These are phyloP conservation scores for Phyllopteryx taeniolatus DNA, from an alignment of 2,113 vertebrate species.

Conservation along the genomic window DNA sequence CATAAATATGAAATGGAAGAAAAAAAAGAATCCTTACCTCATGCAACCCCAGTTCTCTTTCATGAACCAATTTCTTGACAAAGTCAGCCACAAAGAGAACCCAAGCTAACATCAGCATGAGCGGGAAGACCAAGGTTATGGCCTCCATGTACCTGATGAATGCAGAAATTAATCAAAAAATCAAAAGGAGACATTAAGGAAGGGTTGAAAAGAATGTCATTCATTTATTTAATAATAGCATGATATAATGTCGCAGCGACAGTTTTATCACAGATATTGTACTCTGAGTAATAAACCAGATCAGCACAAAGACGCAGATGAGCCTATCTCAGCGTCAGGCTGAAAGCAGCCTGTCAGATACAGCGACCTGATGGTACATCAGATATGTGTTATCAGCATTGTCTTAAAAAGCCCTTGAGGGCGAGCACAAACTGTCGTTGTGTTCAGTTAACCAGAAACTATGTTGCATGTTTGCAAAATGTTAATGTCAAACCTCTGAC, in stretches of 20 bases:
- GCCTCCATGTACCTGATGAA: constrained; percentile 87
- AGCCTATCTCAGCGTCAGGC: constrained; percentile 37
- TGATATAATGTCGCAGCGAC: constrained; percentile 10
- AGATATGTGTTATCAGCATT: constrained; percentile 43
- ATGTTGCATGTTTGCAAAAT: constrained; percentile 15
- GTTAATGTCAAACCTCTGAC: constrained; percentile 25
- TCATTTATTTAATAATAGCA: not conserved
- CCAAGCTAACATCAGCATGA: constrained; percentile 93
- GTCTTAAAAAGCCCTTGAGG: constrained; percentile 32
- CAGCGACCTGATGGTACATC: constrained; percentile 12
- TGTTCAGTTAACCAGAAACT: constrained; percentile 29
- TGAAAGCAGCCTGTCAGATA: constrained; percentile 35
- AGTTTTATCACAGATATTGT: constrained; percentile 26
- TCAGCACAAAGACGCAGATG: constrained; percentile 18
- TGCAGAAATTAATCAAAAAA: constrained; percentile 35
- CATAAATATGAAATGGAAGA: not conserved
- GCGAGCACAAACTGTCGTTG: constrained; percentile 17
- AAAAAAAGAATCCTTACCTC: constrained; percentile 75
- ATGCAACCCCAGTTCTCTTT: constrained; percentile 92
- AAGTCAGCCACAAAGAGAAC: constrained; percentile 92
- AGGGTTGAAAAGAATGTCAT: not conserved
- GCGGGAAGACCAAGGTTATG: constrained; percentile 87
- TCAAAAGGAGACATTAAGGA: not conserved
- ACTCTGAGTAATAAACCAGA: constrained; percentile 52
- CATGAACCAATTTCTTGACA: constrained; percentile 94